A percentile compares a stretch with the other conserved stretches of the same genome.
Conservation (phyloP, 37 sponge, comb jelly and placozoan species). For the Crambe crambe region DNA sequence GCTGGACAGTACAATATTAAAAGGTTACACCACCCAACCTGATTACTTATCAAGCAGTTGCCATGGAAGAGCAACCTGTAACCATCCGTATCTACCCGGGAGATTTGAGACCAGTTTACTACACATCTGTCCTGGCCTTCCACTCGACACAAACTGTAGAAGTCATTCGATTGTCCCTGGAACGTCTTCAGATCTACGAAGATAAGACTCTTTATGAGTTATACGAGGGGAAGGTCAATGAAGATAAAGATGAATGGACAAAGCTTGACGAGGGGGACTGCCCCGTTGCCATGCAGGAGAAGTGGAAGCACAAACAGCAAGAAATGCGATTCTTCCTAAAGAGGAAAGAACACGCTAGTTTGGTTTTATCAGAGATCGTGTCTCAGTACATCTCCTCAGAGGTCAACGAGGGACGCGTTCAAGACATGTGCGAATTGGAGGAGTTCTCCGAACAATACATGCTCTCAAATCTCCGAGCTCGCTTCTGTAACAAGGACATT, state of each 20-base stretch:
- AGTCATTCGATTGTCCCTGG: conserved; percentile 58
- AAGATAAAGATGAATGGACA: conserved; percentile 6
- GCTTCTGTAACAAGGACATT: conserved; percentile 85
- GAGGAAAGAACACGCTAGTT: conserved; percentile 28
- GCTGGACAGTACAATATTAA: no score
- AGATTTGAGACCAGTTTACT: conserved; percentile 40
- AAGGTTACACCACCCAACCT: no score
- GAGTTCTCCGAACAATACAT: conserved; percentile 87
- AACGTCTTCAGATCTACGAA: conserved; percentile 67
- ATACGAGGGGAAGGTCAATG: conserved; percentile 29
- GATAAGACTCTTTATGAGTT: conserved; percentile 67
- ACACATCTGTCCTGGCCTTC: conserved; percentile 47
- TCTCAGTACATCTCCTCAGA: conserved; percentile 28
- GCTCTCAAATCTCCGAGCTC: conserved; percentile 67
- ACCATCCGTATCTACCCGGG: conserved; percentile 39
- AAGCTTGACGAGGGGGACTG: conserved; percentile 28
- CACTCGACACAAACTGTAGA: conserved; percentile 39
- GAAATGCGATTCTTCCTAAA: conserved; percentile 34
- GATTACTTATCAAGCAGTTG: no score
- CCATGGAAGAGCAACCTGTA: conserved; percentile 35
- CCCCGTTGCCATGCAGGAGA: conserved; percentile 46
- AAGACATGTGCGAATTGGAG: conserved; percentile 83
- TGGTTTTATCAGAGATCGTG: conserved; percentile 46
- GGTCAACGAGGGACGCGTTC: conserved; percentile 33
- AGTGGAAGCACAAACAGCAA: conserved; percentile 20